A percentile compares a stretch with the other conserved stretches of the same genome.
Evolutionary conservation across 2,888 invertebrate species (phyloP).

Genomic region (Exephanes ischioxanthus): DNA sequence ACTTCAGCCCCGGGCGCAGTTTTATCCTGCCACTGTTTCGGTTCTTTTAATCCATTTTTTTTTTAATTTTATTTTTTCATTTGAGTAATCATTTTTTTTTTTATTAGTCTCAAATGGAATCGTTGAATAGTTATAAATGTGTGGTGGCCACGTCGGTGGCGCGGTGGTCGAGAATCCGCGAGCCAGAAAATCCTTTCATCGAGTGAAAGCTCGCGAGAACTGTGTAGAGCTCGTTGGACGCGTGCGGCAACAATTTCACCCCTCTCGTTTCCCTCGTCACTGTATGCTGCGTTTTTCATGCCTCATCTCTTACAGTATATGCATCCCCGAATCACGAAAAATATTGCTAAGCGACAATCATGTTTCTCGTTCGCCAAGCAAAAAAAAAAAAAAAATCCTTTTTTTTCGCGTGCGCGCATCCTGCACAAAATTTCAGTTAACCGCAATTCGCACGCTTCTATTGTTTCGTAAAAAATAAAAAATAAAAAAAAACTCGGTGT

Average conservation of each 20-base stretch:
- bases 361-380: conserved; percentile 24
- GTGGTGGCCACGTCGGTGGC: not conserved
- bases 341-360: conserved; percentile 51
- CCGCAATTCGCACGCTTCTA: conserved; percentile 23
- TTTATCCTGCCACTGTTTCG: not conserved
- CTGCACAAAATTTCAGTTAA: conserved; percentile 36
- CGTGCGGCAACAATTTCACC: conserved; percentile 41
- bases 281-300: not conserved
- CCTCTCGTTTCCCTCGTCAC: conserved; percentile 9
- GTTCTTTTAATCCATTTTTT: not conserved
- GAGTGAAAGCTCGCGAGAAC: conserved; percentile 32
- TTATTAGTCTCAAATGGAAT: not conserved
- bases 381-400: conserved; percentile 26
- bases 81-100: conserved; percentile 8
- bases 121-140: not conserved
- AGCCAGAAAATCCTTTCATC: conserved; percentile 53
- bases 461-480: not conserved
- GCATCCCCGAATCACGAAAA: conserved; percentile 21
- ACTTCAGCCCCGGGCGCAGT: too few relatives aligned
- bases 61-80: not conserved
- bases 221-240: conserved; percentile 19
- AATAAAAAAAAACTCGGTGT: not conserved
- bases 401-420: conserved; percentile 14
- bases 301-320: not conserved
- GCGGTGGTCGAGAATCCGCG: conserved; percentile 27